Conservation (phyloP, 2,888 invertebrate genomes). For the Callosobruchus maculatus region DNA sequence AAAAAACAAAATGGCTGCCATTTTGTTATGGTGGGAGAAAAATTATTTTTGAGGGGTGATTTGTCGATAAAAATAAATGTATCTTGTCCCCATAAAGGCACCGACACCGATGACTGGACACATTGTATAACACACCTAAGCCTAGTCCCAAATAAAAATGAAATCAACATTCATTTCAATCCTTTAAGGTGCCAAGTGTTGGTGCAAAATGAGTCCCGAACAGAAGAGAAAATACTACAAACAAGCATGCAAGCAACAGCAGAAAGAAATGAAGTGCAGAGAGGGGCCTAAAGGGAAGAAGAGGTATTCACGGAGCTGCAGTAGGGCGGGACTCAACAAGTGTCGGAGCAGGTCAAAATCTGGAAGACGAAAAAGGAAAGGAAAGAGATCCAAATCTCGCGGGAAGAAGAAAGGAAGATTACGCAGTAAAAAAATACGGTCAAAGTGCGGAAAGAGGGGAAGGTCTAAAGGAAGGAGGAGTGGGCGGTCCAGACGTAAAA, state of each 20-base stretch:
- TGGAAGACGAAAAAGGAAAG: not conserved
- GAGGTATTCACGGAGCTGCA: not conserved
- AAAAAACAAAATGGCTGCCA: too few relatives aligned
- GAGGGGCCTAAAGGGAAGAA: not conserved
- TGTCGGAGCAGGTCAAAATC: not conserved
- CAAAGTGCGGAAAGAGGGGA: not conserved
- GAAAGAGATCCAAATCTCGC: not conserved
- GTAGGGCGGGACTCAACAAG: not conserved
- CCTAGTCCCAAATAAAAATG: too few relatives aligned
- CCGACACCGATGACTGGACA: too few relatives aligned
- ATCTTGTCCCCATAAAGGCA: too few relatives aligned
- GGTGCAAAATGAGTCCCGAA: constrained; percentile 30
- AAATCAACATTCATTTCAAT: too few relatives aligned
- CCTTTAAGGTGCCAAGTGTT: constrained; percentile 30
- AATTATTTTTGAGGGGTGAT: too few relatives aligned
- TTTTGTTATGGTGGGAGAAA: too few relatives aligned
- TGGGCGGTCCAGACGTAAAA: not conserved
- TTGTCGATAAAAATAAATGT: too few relatives aligned
- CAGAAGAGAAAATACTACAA: constrained; percentile 12
- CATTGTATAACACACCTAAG: too few relatives aligned
- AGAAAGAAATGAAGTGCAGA: not conserved
- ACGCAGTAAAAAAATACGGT: not conserved
- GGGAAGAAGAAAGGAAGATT: not conserved
- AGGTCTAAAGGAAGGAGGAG: not conserved
- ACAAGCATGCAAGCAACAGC: constrained; percentile 9